These are phyloP conservation scores for Callorhinus ursinus DNA, from an alignment of 2,113 vertebrate genomes.

Conservation along the genomic window DNA sequence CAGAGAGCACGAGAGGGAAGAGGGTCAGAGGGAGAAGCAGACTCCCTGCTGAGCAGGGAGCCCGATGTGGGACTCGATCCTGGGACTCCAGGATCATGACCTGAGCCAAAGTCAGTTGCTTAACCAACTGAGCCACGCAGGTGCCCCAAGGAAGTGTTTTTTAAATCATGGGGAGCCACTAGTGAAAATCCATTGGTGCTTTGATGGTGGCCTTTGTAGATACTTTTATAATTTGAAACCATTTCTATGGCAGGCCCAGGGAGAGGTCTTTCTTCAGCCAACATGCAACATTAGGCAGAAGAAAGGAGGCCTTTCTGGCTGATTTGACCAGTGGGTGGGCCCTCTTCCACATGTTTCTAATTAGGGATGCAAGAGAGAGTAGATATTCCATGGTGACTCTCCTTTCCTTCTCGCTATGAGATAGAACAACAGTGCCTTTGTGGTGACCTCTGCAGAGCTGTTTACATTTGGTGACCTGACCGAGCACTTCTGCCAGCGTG, in stretches of 20 bases:
- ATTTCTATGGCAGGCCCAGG: constrained; percentile 57
- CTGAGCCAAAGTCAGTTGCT: too few species aligned
- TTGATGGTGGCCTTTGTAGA: constrained; percentile 68
- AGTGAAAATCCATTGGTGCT: constrained; percentile 68
- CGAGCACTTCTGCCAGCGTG: constrained; percentile 51
- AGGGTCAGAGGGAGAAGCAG: too few species aligned
- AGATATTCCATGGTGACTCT: constrained; percentile 69
- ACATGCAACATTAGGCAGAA: constrained; percentile 65
- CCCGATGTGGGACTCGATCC: too few species aligned
- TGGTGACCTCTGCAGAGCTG: constrained; percentile 57
- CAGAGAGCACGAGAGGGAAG: too few species aligned
- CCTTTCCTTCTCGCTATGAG: constrained; percentile 64
- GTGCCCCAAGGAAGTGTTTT: constrained; percentile 58
- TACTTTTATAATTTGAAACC: constrained; percentile 69
- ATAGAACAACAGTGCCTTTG: constrained; percentile 72
- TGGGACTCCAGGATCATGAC: too few species aligned
- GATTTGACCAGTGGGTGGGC: constrained; percentile 74
- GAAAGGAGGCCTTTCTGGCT: constrained; percentile 64
- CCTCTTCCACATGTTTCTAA: constrained; percentile 77
- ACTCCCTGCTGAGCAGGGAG: too few species aligned
- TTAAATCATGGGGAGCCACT: constrained; percentile 54
- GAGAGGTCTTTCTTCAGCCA: constrained; percentile 65
- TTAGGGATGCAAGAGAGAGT: constrained; percentile 68
- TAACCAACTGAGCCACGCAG: too few species aligned
- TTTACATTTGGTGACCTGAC: constrained; percentile 72